Conservation (phyloP, 2,888 invertebrate species). For the Volucella zonaria region DNA sequence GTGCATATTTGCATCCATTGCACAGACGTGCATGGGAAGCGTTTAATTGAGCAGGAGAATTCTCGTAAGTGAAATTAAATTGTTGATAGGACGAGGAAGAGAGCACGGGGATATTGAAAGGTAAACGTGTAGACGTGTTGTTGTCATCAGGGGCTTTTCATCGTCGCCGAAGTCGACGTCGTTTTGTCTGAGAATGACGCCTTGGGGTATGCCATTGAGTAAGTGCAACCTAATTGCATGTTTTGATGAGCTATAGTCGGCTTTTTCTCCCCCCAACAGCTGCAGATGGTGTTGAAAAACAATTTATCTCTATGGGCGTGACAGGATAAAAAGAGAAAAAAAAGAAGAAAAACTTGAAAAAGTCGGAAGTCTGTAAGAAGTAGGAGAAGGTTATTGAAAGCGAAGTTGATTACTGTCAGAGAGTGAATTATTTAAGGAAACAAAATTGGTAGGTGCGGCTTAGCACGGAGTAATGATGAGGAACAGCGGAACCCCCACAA, state of each 20-base stretch:
- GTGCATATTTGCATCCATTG: conserved; percentile 46
- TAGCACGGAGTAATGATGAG: neutral
- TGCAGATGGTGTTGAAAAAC: conserved; percentile 42
- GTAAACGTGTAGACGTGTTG: conserved; percentile 59
- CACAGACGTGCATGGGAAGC: conserved; percentile 46
- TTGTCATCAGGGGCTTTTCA: conserved; percentile 57
- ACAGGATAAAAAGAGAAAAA: conserved; percentile 15
- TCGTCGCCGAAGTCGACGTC: conserved; percentile 45
- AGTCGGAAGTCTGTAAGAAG: conserved; percentile 23
- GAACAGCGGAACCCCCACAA: neutral
- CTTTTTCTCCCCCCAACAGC: conserved; percentile 26
- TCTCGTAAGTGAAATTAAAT: conserved; percentile 55
- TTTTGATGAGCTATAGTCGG: conserved; percentile 58
- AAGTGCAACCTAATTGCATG: conserved; percentile 70
- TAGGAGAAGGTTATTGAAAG: conserved; percentile 56
- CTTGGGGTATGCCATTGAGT: conserved; percentile 53
- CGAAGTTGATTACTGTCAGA: conserved; percentile 48
- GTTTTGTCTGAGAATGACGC: conserved; percentile 49
- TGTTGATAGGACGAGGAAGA: conserved; percentile 23
- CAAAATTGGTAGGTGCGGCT: neutral
- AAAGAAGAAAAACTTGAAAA: conserved; percentile 3
- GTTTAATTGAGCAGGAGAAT: conserved; percentile 57
- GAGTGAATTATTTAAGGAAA: conserved; percentile 24
- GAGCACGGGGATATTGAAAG: conserved; percentile 1
- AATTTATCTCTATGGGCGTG: conserved; percentile 55